phyloP scores from a whole-genome alignment of 2,797 vertebrate species.

The Melopsittacus undulatus region DNA sequence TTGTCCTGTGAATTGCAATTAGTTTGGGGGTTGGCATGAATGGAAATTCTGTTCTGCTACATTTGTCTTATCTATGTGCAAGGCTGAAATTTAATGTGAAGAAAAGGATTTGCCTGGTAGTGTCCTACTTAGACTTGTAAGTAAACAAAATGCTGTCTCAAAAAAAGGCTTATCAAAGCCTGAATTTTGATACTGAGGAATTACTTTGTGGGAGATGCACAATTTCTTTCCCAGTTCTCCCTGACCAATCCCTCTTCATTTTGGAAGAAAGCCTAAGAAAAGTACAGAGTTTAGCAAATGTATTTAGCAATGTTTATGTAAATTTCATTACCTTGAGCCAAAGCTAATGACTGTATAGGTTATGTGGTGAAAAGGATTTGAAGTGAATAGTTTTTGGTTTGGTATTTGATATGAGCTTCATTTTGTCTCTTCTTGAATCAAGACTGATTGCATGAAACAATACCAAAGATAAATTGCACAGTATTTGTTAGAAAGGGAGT shows the following conservation, averaged over 20 bases:
- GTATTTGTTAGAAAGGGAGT: not conserved
- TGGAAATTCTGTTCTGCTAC: not conserved
- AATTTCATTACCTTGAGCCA: not conserved
- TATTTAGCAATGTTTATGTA: not conserved
- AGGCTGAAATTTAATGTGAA: not conserved
- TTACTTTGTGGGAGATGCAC: not conserved
- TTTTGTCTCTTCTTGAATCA: constrained; percentile 4
- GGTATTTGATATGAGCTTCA: not conserved
- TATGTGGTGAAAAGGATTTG: not conserved
- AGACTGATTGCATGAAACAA: not conserved
- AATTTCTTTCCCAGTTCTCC: not conserved
- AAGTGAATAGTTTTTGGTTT: not conserved
- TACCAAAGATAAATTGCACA: not conserved
- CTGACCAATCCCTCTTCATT: not conserved
- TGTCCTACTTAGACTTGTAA: not conserved
- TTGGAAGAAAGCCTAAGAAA: not conserved
- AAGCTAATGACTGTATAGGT: not conserved
- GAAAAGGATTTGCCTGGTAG: not conserved
- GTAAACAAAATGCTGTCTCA: not conserved
- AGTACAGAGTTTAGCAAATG: not conserved
- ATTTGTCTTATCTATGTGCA: not conserved
- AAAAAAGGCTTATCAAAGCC: not conserved
- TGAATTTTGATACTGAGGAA: not conserved
- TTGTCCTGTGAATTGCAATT: not conserved
- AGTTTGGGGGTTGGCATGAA: not conserved